These are phyloP conservation scores for Palloptera scutellata DNA, from an alignment of 2,888 invertebrate species.

Conservation along the genomic window DNA sequence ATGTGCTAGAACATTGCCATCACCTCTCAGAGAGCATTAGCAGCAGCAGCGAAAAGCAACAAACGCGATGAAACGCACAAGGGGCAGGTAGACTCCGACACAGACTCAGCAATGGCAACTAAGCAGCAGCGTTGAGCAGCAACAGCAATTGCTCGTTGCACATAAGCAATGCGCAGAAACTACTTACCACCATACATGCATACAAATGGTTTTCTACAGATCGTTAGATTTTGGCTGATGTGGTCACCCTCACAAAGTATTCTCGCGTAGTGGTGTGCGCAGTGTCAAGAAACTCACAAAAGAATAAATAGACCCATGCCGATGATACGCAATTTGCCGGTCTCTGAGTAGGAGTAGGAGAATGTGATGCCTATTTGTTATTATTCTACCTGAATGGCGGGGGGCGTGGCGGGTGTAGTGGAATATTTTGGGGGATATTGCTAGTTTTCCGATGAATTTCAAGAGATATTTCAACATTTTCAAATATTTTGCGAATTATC, in stretches of 20 bases:
- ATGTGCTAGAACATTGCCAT: slow-evolving; percentile 3
- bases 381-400: slow-evolving; percentile 5
- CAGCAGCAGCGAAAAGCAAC: too few relatives aligned
- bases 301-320: slow-evolving; percentile 25
- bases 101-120: not conserved
- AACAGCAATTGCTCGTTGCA: not conserved
- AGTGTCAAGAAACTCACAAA: slow-evolving; percentile 56
- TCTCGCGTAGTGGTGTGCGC: too few relatives aligned
- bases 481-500: not conserved
- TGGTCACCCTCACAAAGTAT: slow-evolving; percentile 16
- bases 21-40: not conserved
- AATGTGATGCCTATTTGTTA: not conserved
- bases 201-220: too few relatives aligned
- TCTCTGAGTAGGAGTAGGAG: slow-evolving; percentile 22
- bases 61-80: slow-evolving; percentile 19
- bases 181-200: too few relatives aligned
- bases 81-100: slow-evolving; percentile 14
- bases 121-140: not conserved
- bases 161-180: too few relatives aligned
- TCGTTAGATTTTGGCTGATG: not conserved
- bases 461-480: not conserved
- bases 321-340: slow-evolving; percentile 41
- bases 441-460: not conserved
- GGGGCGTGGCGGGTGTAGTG: not conserved
- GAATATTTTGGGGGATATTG: not conserved